A percentile compares a stretch with the other conserved stretches of the same genome.
These are phyloP conservation scores for Tipula unca DNA, from an alignment of 2,888 invertebrate species.

Conservation along the genomic window DNA sequence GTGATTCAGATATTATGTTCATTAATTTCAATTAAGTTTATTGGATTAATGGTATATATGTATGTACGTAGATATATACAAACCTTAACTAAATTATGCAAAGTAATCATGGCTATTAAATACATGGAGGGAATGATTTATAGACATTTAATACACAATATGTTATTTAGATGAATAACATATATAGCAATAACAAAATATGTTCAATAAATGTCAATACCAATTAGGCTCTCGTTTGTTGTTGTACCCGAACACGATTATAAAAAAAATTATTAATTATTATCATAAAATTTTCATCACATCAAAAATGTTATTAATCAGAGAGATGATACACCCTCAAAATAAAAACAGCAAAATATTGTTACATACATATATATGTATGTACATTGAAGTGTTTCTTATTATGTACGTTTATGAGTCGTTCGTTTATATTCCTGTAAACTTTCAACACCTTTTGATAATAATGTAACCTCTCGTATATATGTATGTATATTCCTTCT, in stretches of 20 bases:
- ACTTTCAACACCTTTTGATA: neutral
- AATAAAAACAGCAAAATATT: neutral
- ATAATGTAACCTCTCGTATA: neutral
- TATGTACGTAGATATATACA: too few species aligned
- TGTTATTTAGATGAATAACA: too few species aligned
- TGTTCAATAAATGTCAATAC: conserved; percentile 4
- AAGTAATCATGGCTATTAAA: neutral
- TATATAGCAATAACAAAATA: neutral
- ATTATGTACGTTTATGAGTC: neutral
- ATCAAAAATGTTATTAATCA: neutral
- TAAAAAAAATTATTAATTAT: neutral
- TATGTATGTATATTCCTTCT: neutral
- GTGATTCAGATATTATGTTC: neutral
- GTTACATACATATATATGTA: neutral
- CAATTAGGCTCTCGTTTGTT: neutral
- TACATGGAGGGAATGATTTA: neutral
- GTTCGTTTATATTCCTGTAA: neutral
- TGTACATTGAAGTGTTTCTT: neutral
- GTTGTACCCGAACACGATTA: neutral
- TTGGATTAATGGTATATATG: neutral
- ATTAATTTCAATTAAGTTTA: neutral
- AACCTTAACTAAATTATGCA: neutral
- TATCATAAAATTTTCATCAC: conserved; percentile 2
- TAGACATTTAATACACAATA: neutral
- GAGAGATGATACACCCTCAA: neutral